These are phyloP conservation scores for Spilogale gracilis DNA, from an alignment of 2,113 vertebrate species.

Conservation along the genomic window DNA sequence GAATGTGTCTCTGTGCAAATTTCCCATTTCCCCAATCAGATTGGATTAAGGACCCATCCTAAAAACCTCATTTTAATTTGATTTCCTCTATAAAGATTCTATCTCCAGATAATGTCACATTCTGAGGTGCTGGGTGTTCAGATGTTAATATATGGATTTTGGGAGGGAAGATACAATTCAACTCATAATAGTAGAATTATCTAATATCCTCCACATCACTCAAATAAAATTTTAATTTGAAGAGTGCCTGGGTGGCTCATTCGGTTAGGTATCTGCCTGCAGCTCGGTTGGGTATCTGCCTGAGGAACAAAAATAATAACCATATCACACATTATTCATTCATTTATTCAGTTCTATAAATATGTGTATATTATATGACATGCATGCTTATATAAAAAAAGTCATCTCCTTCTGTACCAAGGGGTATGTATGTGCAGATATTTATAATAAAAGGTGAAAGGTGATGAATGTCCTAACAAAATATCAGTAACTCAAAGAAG, in stretches of 20 bases:
- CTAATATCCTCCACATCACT: not conserved
- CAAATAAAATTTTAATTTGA: conserved; percentile 26
- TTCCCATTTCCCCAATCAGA: not conserved
- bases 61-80: not conserved
- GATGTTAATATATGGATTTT: not conserved
- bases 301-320: not conserved
- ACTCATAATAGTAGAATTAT: not conserved
- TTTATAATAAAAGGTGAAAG: not conserved
- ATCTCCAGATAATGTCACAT: not conserved
- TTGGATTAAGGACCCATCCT: not conserved
- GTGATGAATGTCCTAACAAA: not conserved
- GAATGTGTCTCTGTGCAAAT: not conserved
- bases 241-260: not conserved
- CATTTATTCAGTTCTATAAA: not conserved
- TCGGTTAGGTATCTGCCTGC: not conserved
- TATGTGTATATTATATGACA: not conserved
- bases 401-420: not conserved
- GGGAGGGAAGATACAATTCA: not conserved
- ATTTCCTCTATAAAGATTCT: not conserved
- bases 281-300: not conserved
- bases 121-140: not conserved
- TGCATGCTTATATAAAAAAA: not conserved
- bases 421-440: not conserved
- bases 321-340: not conserved
- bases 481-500: not conserved